These are phyloP conservation scores for Eupithecia pulchellata DNA, from an alignment of 2,888 invertebrate genomes.

Conservation along the genomic window DNA sequence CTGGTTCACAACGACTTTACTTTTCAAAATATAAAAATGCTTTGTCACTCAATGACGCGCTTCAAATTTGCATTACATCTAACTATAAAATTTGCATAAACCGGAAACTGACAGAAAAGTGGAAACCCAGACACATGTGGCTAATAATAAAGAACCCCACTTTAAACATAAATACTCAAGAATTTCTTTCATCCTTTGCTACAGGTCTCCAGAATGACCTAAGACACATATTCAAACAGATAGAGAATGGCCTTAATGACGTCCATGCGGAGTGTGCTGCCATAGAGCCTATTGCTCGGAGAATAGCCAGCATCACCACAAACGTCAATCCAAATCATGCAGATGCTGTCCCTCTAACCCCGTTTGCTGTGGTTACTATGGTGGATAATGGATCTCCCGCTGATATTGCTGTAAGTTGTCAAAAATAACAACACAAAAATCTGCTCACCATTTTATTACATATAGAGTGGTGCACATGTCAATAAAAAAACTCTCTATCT, in stretches of 20 bases:
- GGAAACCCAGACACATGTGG: too few relatives aligned
- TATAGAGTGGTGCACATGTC: too few relatives aligned
- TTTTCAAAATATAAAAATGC: background rate
- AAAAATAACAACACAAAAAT: too few relatives aligned
- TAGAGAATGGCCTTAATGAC: slow-evolving; percentile 88
- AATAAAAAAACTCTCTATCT: too few relatives aligned
- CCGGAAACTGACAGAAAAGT: too few relatives aligned
- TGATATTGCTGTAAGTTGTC: slow-evolving; percentile 89
- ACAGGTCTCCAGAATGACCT: slow-evolving; percentile 29
- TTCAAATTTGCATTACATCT: background rate
- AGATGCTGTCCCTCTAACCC: slow-evolving; percentile 32
- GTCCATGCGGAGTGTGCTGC: slow-evolving; percentile 81
- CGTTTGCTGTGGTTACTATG: slow-evolving; percentile 89
- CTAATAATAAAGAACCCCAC: too few relatives aligned
- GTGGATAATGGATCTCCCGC: slow-evolving; percentile 93
- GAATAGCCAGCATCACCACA: background rate
- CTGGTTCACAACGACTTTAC: background rate
- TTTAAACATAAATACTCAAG: background rate
- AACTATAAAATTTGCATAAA: too few relatives aligned
- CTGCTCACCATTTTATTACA: too few relatives aligned
- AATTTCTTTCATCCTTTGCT: background rate
- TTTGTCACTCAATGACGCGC: background rate
- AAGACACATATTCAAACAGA: slow-evolving; percentile 15
- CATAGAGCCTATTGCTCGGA: slow-evolving; percentile 3
- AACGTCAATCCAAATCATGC: slow-evolving; percentile 18